Conservation (phyloP, 2,888 invertebrate species). For the Timandra comae region DNA sequence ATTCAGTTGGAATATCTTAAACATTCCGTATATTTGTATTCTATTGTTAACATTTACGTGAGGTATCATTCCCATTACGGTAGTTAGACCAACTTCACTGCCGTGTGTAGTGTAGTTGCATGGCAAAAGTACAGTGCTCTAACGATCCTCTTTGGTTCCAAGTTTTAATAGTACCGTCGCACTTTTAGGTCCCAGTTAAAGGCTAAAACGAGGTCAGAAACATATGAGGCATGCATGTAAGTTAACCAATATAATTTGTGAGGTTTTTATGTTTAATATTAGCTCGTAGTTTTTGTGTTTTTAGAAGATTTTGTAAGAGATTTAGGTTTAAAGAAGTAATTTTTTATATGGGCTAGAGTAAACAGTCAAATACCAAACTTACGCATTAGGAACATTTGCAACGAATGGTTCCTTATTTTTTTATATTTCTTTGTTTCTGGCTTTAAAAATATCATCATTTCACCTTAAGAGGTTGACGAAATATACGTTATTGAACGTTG, state of each 20-base stretch:
- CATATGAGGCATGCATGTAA: slow-evolving; percentile 17
- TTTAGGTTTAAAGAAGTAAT: too few species aligned
- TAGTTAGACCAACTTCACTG: slow-evolving; percentile 21
- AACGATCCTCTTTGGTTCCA: slow-evolving; percentile 52
- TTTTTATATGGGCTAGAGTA: too few species aligned
- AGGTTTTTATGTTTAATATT: too few species aligned
- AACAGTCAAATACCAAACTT: too few species aligned
- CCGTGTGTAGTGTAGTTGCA: slow-evolving; percentile 32
- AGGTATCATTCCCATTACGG: slow-evolving; percentile 15
- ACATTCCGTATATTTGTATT: slow-evolving; percentile 16
- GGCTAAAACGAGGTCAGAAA: slow-evolving; percentile 43
- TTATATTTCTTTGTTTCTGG: too few species aligned
- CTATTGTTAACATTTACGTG: slow-evolving; percentile 18
- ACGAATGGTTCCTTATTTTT: too few species aligned
- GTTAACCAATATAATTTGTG: slow-evolving; percentile 10
- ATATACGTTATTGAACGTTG: too few species aligned
- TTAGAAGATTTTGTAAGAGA: too few species aligned
- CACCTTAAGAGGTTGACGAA: too few species aligned
- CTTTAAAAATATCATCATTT: too few species aligned
- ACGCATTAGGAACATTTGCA: too few species aligned
- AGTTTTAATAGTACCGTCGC: slow-evolving; percentile 57
- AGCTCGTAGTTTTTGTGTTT: too few species aligned
- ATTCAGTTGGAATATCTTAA: slow-evolving; percentile 1
- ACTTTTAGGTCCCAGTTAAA: slow-evolving; percentile 55
- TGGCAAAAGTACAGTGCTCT: slow-evolving; percentile 46